Base-by-base conservation (phyloP, 2,797 vertebrate species). In the Leuciscus waleckii region DNA sequence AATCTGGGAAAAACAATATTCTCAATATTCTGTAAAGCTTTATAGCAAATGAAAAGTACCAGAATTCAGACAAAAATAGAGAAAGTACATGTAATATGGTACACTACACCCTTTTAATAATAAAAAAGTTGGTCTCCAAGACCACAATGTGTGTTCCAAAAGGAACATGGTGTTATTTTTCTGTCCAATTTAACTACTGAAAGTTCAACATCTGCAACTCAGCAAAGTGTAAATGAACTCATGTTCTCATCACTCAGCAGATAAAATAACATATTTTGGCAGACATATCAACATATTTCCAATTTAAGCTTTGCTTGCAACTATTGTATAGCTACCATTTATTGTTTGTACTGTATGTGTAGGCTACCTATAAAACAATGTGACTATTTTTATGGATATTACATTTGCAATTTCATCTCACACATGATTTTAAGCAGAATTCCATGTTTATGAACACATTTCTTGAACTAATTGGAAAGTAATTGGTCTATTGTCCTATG, bases 201-300 rank as follows among this genome's bases (percentile, higher is more conserved):
- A 85, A 35, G 68, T 77, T 87, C 90, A 92, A 92, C 91, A 92
- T 93, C 88, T 93, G 92, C 91, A 87, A 75, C 75, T 76, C 73
- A 88, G 90, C 88, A 90, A 88, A 84, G 84, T 91, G 87, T 79
- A 86, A 88, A 87, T 92, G 86, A 91, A 90, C 87, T 87, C 85
- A 92, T 92, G 93, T 93, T 91, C 89, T 94, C 92, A 92, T 92
- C 87, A 83, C 76, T 88, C 86, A 86, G 85, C 91, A 87, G 68
- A 90, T 88, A 88, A 84, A 88, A 85, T 91, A 88, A 89, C 58
- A 67, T 82, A 54, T 89, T 68, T 88, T 92, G 90, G 85, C 90
- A 90, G 89, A 84, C 67, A 2, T 56, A 86, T 61, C 82, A 83
- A 88, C 87, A 88, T 86, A 81, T 82, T 91, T 89, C 69, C 74